phyloP scores from a whole-genome alignment of 2,888 invertebrate genomes.

The Dryobota labecula region DNA sequence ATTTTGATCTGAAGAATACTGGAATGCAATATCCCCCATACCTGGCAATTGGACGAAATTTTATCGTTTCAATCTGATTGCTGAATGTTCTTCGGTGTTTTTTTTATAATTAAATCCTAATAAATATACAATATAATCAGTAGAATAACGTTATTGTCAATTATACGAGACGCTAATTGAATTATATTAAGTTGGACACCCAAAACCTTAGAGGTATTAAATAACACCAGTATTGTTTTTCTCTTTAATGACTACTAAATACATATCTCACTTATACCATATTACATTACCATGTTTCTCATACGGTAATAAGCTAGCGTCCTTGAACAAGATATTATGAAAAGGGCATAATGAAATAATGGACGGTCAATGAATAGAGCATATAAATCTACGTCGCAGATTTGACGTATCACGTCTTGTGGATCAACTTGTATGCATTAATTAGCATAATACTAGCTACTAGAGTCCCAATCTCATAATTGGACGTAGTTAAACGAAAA shows the following conservation, averaged over 20 bases:
- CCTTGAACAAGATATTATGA: slow-evolving; percentile 24
- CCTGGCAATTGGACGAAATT: neutral
- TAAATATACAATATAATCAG: no score
- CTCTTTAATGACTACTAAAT: neutral
- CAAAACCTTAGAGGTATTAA: neutral
- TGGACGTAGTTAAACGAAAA: no score
- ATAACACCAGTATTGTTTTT: neutral
- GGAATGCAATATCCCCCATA: neutral
- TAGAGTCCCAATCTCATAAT: neutral
- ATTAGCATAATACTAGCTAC: slow-evolving; percentile 1
- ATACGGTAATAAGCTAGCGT: slow-evolving; percentile 4
- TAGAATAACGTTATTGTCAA: neutral
- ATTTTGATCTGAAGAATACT: slow-evolving; percentile 23
- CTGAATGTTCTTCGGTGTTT: neutral
- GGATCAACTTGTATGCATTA: slow-evolving; percentile 20
- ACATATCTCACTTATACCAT: neutral
- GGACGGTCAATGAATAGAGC: slow-evolving; percentile 34
- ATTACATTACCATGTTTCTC: slow-evolving; percentile 2
- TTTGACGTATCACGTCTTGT: slow-evolving; percentile 32
- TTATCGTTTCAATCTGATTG: neutral
- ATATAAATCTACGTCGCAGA: slow-evolving; percentile 34
- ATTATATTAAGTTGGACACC: neutral
- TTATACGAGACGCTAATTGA: no score
- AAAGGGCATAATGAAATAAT: slow-evolving; percentile 46
- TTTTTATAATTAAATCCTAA: no score